These are phyloP conservation scores for Tetramorium parvispinum DNA, from an alignment of 1,140 invertebrate species.

Conservation along the genomic window DNA sequence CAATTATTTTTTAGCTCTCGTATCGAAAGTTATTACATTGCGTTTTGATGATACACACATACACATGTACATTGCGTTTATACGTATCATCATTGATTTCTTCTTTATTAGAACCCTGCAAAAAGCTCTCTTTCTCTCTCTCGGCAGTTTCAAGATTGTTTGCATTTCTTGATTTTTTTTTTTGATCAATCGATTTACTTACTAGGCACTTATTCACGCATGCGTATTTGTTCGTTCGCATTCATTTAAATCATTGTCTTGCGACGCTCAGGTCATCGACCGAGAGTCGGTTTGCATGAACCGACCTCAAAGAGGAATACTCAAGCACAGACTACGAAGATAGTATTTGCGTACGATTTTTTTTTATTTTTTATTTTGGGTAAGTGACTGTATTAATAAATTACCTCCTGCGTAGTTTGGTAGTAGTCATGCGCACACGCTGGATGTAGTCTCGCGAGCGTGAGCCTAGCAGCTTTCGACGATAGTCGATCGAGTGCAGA, in stretches of 20 bases:
- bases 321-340: constrained; percentile 78
- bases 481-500: constrained; percentile 82
- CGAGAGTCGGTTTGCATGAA: constrained; percentile 68
- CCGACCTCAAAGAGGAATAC: constrained; percentile 49
- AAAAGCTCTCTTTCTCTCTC: constrained; percentile 81
- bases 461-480: constrained; percentile 83
- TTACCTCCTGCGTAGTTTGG: constrained; percentile 84
- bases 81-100: constrained; percentile 74
- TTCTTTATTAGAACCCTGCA: constrained; percentile 76
- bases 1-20: constrained; percentile 77
- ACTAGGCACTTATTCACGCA: constrained; percentile 13
- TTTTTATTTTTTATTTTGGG: constrained; percentile 37
- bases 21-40: constrained; percentile 75
- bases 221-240: constrained; percentile 51
- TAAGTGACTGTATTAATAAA: constrained; percentile 82
- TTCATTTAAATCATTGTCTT: constrained; percentile 74
- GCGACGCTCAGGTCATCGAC: constrained; percentile 76
- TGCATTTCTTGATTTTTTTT: constrained; percentile 59
- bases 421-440: constrained; percentile 82
- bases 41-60: constrained; percentile 67
- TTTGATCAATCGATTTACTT: constrained; percentile 30
- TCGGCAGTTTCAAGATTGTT: constrained; percentile 76
- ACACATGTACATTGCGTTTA: constrained; percentile 62
- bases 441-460: constrained; percentile 84
- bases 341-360: constrained; percentile 71